phyloP scores from a whole-genome alignment of 37 sponge, comb jelly and placozoan species.

The Crambe crambe region DNA sequence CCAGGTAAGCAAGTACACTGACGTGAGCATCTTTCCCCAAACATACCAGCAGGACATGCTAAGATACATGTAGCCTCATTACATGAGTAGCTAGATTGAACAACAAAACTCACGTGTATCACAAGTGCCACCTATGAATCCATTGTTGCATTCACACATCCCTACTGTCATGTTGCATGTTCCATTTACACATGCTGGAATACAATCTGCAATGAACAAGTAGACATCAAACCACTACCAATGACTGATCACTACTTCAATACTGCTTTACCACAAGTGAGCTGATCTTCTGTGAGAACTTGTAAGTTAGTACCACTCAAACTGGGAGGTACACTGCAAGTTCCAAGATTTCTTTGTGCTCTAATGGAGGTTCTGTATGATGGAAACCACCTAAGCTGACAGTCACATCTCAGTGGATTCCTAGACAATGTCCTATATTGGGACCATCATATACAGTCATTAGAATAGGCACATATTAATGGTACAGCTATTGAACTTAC shows the following conservation, averaged over 20 bases:
- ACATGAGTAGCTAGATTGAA: neutral
- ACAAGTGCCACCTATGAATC: constrained; percentile 60
- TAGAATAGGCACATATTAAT: too few species aligned
- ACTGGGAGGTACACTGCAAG: constrained; percentile 5
- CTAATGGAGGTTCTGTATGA: neutral
- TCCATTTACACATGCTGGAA: constrained; percentile 46
- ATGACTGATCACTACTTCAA: too few species aligned
- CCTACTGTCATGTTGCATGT: constrained; percentile 57
- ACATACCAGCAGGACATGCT: constrained; percentile 39
- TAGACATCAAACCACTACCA: too few species aligned
- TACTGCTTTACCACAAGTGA: constrained; percentile 18
- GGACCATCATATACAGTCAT: too few species aligned
- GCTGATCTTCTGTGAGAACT: constrained; percentile 1
- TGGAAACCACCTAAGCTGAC: constrained; percentile 47
- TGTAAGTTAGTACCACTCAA: neutral
- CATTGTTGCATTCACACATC: constrained; percentile 65
- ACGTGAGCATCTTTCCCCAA: constrained; percentile 32
- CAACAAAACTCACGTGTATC: constrained; percentile 36
- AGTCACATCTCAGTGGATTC: constrained; percentile 51
- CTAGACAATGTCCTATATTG: constrained; percentile 18
- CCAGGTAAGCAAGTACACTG: constrained; percentile 38
- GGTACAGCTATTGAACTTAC: too few species aligned
- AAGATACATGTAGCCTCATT: neutral
- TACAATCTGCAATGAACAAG: constrained; percentile 19
- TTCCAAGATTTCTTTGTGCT: neutral